Conservation (phyloP, 2,888 invertebrate species). For the Epiblema foenella region DNA sequence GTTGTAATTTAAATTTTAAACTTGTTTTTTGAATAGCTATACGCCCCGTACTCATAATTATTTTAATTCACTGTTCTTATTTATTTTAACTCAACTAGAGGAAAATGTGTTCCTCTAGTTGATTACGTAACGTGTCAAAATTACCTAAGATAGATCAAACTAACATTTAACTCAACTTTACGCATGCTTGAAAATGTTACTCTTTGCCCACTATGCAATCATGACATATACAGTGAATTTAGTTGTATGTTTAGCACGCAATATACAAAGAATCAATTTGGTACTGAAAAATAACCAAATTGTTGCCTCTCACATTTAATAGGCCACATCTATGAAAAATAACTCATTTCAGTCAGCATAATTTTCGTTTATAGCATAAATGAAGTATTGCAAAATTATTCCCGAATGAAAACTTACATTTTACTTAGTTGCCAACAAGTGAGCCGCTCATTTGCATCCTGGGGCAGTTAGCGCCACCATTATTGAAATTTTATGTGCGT, state of each 20-base stretch:
- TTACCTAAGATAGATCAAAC: no score
- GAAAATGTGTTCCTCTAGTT: no score
- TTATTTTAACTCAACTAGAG: no score
- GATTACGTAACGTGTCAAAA: no score
- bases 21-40: no score
- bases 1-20: not conserved
- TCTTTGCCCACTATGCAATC: no score
- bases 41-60: no score
- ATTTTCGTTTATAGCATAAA: not conserved
- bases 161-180: no score
- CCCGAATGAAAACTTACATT: conserved; percentile 62
- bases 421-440: conserved; percentile 51
- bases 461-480: conserved; percentile 74
- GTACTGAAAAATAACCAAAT: not conserved
- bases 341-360: not conserved
- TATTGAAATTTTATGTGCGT: conserved; percentile 85
- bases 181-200: no score
- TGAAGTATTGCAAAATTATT: conserved; percentile 21
- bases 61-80: no score
- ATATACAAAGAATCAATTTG: not conserved
- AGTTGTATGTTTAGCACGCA: not conserved
- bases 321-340: not conserved
- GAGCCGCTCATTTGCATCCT: conserved; percentile 71
- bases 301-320: not conserved
- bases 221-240: no score